Percentiles rank a stretch among this genome's conserved stretches.
phyloP scores from a whole-genome alignment of 2,888 invertebrate genomes.

The Drosophila nr. medialis region DNA sequence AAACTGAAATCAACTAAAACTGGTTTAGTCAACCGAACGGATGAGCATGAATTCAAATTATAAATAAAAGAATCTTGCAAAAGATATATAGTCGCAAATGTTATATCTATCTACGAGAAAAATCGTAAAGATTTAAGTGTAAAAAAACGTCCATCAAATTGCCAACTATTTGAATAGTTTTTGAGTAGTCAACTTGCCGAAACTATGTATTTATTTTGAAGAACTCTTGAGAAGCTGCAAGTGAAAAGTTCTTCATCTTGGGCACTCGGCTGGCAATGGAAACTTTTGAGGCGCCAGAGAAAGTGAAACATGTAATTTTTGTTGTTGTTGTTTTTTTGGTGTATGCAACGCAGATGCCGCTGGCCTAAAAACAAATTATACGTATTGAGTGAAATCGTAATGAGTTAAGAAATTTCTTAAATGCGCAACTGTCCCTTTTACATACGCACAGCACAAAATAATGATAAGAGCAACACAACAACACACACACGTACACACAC shows the following conservation, averaged over 20 bases:
- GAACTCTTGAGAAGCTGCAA: not conserved
- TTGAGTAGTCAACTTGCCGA: not conserved
- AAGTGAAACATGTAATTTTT: slow-evolving; percentile 79
- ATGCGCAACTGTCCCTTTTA: slow-evolving; percentile 59
- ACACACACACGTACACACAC: slow-evolving; percentile 1
- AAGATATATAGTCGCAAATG: not conserved
- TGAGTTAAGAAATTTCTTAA: slow-evolving; percentile 75
- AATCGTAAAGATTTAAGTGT: not conserved
- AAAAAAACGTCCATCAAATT: not conserved
- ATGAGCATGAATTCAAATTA: slow-evolving; percentile 10
- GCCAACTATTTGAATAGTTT: not conserved
- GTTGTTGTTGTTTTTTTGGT: too few relatives aligned
- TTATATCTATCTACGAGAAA: not conserved
- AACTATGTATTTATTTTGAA: not conserved
- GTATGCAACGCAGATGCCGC: slow-evolving; percentile 30
- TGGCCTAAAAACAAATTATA: slow-evolving; percentile 75
- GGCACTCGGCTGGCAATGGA: slow-evolving; percentile 21
- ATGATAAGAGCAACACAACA: slow-evolving; percentile 63
- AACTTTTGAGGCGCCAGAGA: slow-evolving; percentile 69
- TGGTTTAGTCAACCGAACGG: slow-evolving; percentile 26
- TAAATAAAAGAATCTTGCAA: not conserved
- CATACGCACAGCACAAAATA: slow-evolving; percentile 44
- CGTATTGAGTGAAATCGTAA: slow-evolving; percentile 80
- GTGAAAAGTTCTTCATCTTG: not conserved
- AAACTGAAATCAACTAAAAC: slow-evolving; percentile 32